These are phyloP conservation scores for Cecidostiba fungosa DNA, from an alignment of 2,888 invertebrate species.

Conservation along the genomic window DNA sequence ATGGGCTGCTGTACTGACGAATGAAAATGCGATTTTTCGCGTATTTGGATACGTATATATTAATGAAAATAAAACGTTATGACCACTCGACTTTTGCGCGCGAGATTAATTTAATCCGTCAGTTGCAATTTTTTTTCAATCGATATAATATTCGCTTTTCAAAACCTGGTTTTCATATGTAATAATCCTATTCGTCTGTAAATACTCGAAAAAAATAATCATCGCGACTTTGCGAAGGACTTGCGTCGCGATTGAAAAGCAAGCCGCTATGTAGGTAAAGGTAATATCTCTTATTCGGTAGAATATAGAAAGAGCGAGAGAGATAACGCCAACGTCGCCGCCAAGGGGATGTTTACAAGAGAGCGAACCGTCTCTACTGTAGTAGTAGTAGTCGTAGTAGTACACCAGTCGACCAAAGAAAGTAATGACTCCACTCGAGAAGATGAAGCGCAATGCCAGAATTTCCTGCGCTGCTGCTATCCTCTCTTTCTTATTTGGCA, in stretches of 20 bases:
- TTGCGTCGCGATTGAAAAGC: constrained; percentile 1
- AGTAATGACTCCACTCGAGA: constrained; percentile 75
- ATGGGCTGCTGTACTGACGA: no score
- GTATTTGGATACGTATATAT: neutral
- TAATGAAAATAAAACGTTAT: neutral
- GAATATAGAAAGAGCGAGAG: constrained; percentile 12
- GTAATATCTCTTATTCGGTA: constrained; percentile 62
- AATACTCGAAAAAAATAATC: constrained; percentile 52
- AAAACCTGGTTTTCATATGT: neutral
- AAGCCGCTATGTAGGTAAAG: constrained; percentile 43
- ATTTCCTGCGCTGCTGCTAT: constrained; percentile 60
- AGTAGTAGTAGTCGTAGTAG: constrained; percentile 47
- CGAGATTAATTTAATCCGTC: neutral
- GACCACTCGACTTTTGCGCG: neutral
- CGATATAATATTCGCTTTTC: neutral
- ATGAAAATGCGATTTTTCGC: constrained; percentile 1
- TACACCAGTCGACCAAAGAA: constrained; percentile 69
- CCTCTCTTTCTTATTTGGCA: constrained; percentile 57
- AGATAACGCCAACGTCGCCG: constrained; percentile 54
- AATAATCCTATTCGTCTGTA: neutral
- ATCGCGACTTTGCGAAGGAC: constrained; percentile 4
- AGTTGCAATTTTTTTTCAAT: no score
- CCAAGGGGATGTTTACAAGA: constrained; percentile 72
- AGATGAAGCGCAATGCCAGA: constrained; percentile 72
- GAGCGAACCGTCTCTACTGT: constrained; percentile 63